A percentile compares a stretch with the other conserved stretches of the same genome.
phyloP scores from a whole-genome alignment of 2,888 invertebrate species.

The Branchinecta sandiegonensis region DNA sequence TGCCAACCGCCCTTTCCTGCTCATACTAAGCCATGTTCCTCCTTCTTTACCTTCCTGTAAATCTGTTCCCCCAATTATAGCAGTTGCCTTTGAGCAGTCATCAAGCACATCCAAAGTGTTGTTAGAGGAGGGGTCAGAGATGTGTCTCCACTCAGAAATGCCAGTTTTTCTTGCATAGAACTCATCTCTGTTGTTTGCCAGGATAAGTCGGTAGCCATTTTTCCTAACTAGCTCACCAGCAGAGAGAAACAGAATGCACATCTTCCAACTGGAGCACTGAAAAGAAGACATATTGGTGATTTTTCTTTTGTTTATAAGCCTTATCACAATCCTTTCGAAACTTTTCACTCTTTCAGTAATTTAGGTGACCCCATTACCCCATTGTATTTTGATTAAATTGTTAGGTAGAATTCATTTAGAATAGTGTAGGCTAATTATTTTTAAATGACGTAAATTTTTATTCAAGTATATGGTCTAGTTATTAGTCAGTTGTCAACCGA shows the following conservation, averaged over 20 bases:
- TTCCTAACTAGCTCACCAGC: conserved; percentile 11
- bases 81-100: neutral
- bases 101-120: neutral
- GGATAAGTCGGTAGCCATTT: conserved; percentile 19
- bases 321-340: too few relatives aligned
- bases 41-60: conserved; percentile 55
- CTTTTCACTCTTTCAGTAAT: too few relatives aligned
- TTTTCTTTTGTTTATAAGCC: too few relatives aligned
- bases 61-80: conserved; percentile 46
- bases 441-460: too few relatives aligned
- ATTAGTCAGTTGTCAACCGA: too few relatives aligned
- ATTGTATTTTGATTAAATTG: too few relatives aligned
- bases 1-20: conserved; percentile 29
- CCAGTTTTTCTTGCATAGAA: conserved; percentile 16
- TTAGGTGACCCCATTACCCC: too few relatives aligned
- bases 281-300: too few relatives aligned
- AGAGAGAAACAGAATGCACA: conserved; percentile 21
- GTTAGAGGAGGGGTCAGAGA: neutral
- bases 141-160: conserved; percentile 14
- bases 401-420: too few relatives aligned
- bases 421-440: too few relatives aligned
- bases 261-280: neutral
- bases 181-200: conserved; percentile 20
- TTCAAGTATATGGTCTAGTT: too few relatives aligned
- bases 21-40: conserved; percentile 67